Evolutionary conservation across 2,888 invertebrate genomes (phyloP), one percentile per base, ranked within the genome.

Genomic region (Troides aeacus): DNA sequence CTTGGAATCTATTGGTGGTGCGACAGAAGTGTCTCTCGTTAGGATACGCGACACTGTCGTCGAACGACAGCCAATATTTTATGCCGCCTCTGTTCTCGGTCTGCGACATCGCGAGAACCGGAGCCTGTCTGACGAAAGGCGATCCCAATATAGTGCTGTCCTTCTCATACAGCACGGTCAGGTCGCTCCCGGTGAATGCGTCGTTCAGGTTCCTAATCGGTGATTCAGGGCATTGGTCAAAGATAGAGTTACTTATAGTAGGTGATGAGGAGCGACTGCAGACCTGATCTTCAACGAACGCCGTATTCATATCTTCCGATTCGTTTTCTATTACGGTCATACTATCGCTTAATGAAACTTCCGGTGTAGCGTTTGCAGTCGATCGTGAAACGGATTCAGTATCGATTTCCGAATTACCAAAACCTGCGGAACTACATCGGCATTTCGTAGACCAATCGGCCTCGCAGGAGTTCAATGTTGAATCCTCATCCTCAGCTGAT

Each of bases 61-160:
- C 90, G 67, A 93, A 93, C 0, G 92, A 92, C 0, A 93, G 53
- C 93, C 93, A 93, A 61, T 90, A 93, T 73, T 92, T 93, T 0
- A 92, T 78, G 0, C 93, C 93, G 0, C 92, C 91, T 0, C 78
- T 82, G 57, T 89, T 84, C 62, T 82, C 84, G 0, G 83, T 90
- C 58, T 88, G 92, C 0, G 90, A 89, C 89, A 93, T 93, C 0
- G 92, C 80, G 42, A 91, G 81, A 0, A 92, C 83, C 0, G 87
- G 78, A 0, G 84, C 78, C 65, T 79, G 81, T 72, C 83, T 90
- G 0, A 84, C 73, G 62, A 92, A 89, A 0, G 92, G 90, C 0
- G 91, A 92, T 0, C 82, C 83, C 2, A 84, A 62, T 53, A 86
- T 72, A 0, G 80, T 78, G 5, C 86, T 84, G 2, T 85, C 81